A percentile compares a stretch with the other conserved stretches of the same genome.
These are phyloP conservation scores for Pipa parva DNA, from an alignment of 2,113 vertebrate species.

Conservation along the genomic window DNA sequence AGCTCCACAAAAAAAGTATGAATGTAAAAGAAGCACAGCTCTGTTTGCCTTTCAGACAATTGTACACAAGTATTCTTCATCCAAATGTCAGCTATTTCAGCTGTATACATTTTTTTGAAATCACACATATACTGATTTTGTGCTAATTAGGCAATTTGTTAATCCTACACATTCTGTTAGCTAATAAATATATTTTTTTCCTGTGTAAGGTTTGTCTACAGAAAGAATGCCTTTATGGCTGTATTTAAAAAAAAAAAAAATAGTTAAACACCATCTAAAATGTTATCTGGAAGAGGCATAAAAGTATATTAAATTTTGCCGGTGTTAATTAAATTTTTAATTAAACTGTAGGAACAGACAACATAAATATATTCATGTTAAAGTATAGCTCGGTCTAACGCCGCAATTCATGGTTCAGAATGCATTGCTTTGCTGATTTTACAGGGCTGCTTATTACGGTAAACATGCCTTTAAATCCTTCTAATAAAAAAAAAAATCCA, in stretches of 20 bases:
- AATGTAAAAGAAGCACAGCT: no score
- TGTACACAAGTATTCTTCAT: no score
- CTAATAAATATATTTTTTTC: no score
- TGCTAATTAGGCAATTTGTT: no score
- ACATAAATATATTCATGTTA: slow-evolving; percentile 49
- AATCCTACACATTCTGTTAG: no score
- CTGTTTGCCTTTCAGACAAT: no score
- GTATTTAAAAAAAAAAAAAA: slow-evolving; percentile 1
- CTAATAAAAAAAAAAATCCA: slow-evolving; percentile 42
- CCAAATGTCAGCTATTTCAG: no score
- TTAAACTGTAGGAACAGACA: slow-evolving; percentile 53
- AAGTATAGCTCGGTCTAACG: slow-evolving; percentile 42
- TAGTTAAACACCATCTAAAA: slow-evolving; percentile 47
- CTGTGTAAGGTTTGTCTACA: no score
- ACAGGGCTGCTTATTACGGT: slow-evolving; percentile 31
- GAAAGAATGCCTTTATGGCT: no score
- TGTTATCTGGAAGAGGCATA: slow-evolving; percentile 40
- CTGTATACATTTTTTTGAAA: no score
- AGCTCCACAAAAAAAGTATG: no score
- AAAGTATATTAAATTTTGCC: slow-evolving; percentile 23
- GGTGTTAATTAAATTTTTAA: slow-evolving; percentile 52
- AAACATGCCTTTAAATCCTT: slow-evolving; percentile 48
- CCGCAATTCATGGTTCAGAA: slow-evolving; percentile 54
- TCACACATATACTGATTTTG: no score
- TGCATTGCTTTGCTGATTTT: slow-evolving; percentile 54